Percentiles rank a stretch among this genome's conserved stretches.
Conservation (phyloP, 2,113 vertebrate species). For the Antechinus flavipes region DNA sequence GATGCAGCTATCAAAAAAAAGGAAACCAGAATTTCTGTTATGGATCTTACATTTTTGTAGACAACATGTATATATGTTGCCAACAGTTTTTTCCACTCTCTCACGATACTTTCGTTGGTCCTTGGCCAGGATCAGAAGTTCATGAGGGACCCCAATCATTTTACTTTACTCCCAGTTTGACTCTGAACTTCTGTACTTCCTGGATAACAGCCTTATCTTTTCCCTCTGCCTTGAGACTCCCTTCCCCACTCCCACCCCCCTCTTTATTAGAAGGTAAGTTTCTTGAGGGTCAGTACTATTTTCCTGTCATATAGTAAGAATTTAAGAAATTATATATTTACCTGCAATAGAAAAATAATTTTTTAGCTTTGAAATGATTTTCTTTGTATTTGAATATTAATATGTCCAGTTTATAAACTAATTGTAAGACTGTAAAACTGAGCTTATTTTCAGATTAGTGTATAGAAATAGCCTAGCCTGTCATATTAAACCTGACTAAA, state of each 20-base stretch:
- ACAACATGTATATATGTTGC: not conserved
- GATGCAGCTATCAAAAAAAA: not conserved
- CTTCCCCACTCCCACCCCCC: not conserved
- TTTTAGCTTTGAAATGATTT: not conserved
- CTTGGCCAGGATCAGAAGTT: not conserved
- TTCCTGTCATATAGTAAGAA: not conserved
- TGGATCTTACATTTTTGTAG: not conserved
- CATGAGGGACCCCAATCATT: not conserved
- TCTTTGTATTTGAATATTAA: fast-evolving
- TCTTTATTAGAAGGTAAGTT: not conserved
- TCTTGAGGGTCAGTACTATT: not conserved
- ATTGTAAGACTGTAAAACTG: not conserved
- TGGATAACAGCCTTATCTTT: not conserved
- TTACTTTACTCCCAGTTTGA: not conserved
- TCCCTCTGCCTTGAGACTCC: not conserved
- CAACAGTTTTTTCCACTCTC: not conserved
- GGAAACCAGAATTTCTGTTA: not conserved
- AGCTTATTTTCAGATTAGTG: not conserved
- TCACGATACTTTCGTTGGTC: not conserved
- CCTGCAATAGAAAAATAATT: not conserved
- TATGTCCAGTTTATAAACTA: not conserved
- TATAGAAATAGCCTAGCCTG: not conserved
- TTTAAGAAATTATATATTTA: not conserved
- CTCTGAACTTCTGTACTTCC: not conserved
- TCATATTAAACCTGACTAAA: not conserved